These are phyloP conservation scores for Cygnus buccinator DNA, from an alignment of 2,113 vertebrate genomes.

Conservation along the genomic window DNA sequence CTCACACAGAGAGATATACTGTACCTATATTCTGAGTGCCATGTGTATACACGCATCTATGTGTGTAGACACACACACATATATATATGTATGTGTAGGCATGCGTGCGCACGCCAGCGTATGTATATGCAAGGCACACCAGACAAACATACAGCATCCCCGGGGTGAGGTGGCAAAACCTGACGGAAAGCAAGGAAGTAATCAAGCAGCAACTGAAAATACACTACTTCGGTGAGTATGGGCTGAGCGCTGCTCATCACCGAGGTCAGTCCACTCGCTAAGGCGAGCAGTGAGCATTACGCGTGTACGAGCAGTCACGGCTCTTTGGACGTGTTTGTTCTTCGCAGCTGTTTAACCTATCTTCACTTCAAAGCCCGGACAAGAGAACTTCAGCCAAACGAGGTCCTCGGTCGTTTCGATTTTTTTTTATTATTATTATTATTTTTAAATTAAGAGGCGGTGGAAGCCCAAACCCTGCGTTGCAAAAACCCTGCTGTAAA, in stretches of 20 bases:
- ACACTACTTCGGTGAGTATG: neutral
- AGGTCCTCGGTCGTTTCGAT: neutral
- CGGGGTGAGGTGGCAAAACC: constrained; percentile 28
- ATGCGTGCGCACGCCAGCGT: fast-evolving
- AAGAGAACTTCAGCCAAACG: neutral
- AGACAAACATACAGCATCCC: neutral
- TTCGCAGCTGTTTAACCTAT: neutral
- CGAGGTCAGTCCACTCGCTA: neutral
- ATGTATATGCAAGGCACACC: neutral
- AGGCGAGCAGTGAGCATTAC: neutral
- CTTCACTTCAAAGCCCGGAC: neutral
- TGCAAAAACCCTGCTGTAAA: neutral
- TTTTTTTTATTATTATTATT: neutral
- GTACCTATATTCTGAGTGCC: neutral
- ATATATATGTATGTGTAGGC: neutral
- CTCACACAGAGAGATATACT: neutral
- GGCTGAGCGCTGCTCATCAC: neutral
- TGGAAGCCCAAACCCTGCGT: neutral
- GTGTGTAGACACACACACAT: fast-evolving
- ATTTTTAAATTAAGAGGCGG: neutral
- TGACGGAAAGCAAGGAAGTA: constrained; percentile 43
- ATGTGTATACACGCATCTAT: too few species aligned
- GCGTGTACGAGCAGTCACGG: neutral
- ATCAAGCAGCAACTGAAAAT: constrained; percentile 34
- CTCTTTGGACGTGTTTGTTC: neutral